Evolutionary conservation across 2,113 vertebrate genomes (phyloP), one percentile per base, ranked within the genome.

Genomic region (Xenus cinereus): DNA sequence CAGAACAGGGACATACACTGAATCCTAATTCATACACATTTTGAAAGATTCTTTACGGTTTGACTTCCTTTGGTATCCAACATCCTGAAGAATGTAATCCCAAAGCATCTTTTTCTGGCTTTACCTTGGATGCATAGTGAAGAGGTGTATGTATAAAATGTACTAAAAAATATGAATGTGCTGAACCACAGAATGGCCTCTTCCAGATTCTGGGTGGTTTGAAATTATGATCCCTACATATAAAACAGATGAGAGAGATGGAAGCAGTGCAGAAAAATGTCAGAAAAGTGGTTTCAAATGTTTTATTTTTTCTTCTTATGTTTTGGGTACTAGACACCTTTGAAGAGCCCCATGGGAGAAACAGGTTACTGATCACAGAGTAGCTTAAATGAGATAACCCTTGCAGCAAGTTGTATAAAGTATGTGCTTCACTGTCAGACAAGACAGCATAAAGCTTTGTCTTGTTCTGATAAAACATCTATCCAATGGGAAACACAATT

Each of bases 391-490:
- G 84, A 93, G 87, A 93, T 92, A 96, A 96, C 57, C 79, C 84
- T 89, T 66, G 32, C 21, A 96, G 92, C 45, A 90, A 94, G 51
- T 35, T 82, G 14, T 57, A 56, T 89, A 57, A 96, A 96, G 59
- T 85, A 16, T 85, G 45, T 51, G 35, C 46, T 84, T 80, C 62
- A 86, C 89, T 96, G 35, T 86, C 82, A 96, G 83, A 92, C 7
- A 90, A 63, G 62, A 68, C 35, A 89, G 22, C 50, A 71, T 66
- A 92, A 97, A 96, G 76, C 84, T 95, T 97, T 97, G 87, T 92
- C 84, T 84, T 89, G 64, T 95, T 96, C 63, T 89, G 89, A 95
- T 97, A 96, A 97, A 95, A 89, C 63, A 89, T 95, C 74, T 59
- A 78, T 95, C 69, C 72, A 93, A 89, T 41, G 82, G 82, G 63